These are phyloP conservation scores for Dicranocentrus wangi DNA, from an alignment of 2,888 invertebrate genomes.

Conservation along the genomic window DNA sequence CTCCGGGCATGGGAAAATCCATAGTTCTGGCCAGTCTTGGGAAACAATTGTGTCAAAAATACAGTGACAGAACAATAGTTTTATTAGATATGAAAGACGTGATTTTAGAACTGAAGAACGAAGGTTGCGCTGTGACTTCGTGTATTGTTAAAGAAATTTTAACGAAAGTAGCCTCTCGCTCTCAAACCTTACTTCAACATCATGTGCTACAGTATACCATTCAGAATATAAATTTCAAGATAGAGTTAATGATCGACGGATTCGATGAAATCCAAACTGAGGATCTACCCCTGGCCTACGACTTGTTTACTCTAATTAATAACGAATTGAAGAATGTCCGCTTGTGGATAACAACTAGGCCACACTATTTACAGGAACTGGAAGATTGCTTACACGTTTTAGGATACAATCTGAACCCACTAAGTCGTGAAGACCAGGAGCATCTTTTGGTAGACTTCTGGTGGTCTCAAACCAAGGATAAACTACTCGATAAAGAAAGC, in stretches of 20 bases:
- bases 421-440: background rate
- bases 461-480: background rate
- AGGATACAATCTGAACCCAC: background rate
- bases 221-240: background rate
- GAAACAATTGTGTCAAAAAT: background rate
- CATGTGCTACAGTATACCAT: background rate
- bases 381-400: background rate
- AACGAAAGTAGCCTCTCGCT: background rate
- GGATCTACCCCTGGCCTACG: background rate
- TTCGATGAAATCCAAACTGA: constrained; percentile 4
- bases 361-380: background rate
- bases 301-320: background rate
- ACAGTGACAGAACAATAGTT: background rate
- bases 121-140: background rate
- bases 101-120: background rate
- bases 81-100: background rate
- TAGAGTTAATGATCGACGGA: background rate
- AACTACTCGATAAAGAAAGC: background rate
- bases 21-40: background rate
- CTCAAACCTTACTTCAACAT: background rate
- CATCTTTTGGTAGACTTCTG: background rate
- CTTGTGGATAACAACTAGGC: background rate
- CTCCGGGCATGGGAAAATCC: constrained; percentile 17
- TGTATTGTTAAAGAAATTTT: background rate
- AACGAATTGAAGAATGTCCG: background rate